Base-by-base conservation (phyloP, 2,888 invertebrate genomes). In the Caenorhabditis afra region DNA sequence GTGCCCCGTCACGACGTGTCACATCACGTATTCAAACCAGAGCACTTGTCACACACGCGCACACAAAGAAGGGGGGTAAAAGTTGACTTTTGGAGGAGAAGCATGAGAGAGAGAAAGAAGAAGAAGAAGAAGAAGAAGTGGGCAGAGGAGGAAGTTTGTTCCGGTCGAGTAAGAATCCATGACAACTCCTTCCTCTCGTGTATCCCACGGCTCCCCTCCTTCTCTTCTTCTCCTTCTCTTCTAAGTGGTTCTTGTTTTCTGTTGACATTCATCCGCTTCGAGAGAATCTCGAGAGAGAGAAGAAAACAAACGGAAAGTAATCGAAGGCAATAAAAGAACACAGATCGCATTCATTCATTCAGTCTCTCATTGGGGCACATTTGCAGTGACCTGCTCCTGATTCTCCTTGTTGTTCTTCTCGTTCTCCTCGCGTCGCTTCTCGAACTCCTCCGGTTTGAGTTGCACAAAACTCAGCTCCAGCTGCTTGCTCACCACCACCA, bases 381-480 rank as follows among this genome's bases (percentile, higher is more conserved):
- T 29, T 29, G 29, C 29, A 29, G 29, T 29, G 29, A 29, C 4
- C 29, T 29, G 29, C 29, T 29, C 29, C 29, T 29, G 29, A 44
- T 44, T 44, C n/a, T 12, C 37, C 55, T 16, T 37, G 41, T 59
- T 45, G 44, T 45, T 73, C 78, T 55, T 73, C 49, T 45, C 29
- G 29, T 29, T 29, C 7, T 71, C 79, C 12, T 58, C 71, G 35
- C 67, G 50, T 18, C 61, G 37, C 20, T 66, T 55, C 22, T 85
- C 84, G 45, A 78, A 87, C 18, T 86, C 87, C 29, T 70, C 66
- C 16, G 86, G 86, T 55, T 87, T 87, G 53, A 87, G 70, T 66
- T 85, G 85, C 12, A 81, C 68, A 68, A 87, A 87, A 16, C 79
- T 81, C 44, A 86, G 50, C 39, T 85, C 83, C 18, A 85, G 75